Base-by-base conservation (phyloP, 2,113 vertebrate species). In the Drymodes brunneopygia region DNA sequence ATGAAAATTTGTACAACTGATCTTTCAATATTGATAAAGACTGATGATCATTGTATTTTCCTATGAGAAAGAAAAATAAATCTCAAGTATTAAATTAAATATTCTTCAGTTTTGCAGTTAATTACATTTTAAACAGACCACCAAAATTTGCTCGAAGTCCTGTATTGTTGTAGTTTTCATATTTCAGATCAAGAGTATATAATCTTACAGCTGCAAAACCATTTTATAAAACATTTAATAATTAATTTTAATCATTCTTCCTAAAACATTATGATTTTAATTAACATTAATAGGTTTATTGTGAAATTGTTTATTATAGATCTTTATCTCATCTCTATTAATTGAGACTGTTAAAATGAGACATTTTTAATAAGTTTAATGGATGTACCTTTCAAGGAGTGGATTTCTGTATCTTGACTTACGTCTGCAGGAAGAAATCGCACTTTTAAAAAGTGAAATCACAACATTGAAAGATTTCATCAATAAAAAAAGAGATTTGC, bases 341-440 rank as follows among this genome's bases (percentile, higher is more conserved):
- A 60, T 57, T 40, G 11, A 48, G 7, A 65, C 28, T 54, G 15
- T 73, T 96, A 69, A 72, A 47, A 65, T 62, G 13, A 56, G 48
- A 24, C 28, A 17, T 44, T 86, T 71, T 67, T 5, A 64, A 38
- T 74, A 66, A 54, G 24, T 47, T 31, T 48, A 35, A 21, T 54
- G 64, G 60, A 64, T 48, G 20, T 51, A 35, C 15, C 40, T 83
- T 81, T 78, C 66, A 90, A 74, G 17, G 25, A 79, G 29, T 12
- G 3, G 3, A 20, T 84, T 81, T 74, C n/a, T 88, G 10, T 88
- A 81, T 92, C 36, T 75, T 77, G 23, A 81, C 82, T 88, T 96
- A 65, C 12, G 48, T 81, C 36, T 91, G 31, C 69, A 98, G 98
- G 97, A 98, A 88, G 98, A 98, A 78, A 97, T 98, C 80, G 61